Evolutionary conservation across 2,888 invertebrate species (phyloP).

Genomic region (Bruchidius siliquastri): DNA sequence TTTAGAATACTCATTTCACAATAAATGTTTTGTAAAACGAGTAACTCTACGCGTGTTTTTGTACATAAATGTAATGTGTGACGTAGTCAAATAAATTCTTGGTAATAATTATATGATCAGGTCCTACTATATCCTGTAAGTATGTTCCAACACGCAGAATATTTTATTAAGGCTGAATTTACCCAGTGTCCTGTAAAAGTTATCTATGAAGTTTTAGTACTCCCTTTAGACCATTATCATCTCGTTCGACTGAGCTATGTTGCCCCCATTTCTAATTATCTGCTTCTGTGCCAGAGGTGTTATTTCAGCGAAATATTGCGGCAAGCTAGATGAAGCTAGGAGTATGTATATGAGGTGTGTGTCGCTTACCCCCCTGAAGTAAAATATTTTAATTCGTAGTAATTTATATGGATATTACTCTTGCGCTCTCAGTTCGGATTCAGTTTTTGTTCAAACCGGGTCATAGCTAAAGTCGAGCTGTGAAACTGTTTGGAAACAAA

Average conservation of each 20-base stretch:
- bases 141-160: too few species aligned
- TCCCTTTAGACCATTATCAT: too few species aligned
- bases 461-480: neutral
- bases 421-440: neutral
- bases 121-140: too few species aligned
- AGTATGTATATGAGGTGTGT: neutral
- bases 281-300: neutral
- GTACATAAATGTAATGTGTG: too few species aligned
- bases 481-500: neutral
- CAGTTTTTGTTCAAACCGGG: neutral
- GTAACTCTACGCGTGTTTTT: too few species aligned
- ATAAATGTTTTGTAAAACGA: too few species aligned
- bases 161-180: too few species aligned
- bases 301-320: neutral
- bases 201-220: too few species aligned
- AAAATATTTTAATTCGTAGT: neutral
- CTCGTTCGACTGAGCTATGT: neutral
- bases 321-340: neutral
- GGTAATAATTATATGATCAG: too few species aligned
- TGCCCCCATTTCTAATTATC: neutral
- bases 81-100: too few species aligned
- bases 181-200: too few species aligned
- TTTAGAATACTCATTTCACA: too few species aligned
- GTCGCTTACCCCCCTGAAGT: neutral
- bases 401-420: neutral